Evolutionary conservation across 2,888 invertebrate genomes (phyloP).

Genomic region (Calephelis perditalis): DNA sequence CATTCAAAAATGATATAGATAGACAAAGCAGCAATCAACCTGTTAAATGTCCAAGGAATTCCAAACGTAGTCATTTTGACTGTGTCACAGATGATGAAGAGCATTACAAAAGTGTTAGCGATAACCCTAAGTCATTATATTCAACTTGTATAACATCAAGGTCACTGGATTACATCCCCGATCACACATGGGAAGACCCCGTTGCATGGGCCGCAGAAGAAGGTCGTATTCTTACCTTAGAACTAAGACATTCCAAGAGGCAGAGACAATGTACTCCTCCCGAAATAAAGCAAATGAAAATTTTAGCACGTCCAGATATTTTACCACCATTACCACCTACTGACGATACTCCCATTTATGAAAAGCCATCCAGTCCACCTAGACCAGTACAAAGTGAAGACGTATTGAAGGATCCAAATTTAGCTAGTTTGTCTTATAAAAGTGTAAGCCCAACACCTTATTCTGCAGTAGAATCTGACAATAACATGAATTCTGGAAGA

Average conservation of each 20-base stretch:
- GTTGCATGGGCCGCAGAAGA: slow-evolving; percentile 70
- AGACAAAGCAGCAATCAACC: slow-evolving; percentile 54
- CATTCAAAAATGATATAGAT: slow-evolving; percentile 46
- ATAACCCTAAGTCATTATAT: slow-evolving; percentile 51
- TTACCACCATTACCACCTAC: slow-evolving; percentile 81
- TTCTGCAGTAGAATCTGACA: background rate
- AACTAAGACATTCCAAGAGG: slow-evolving; percentile 84
- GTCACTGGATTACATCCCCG: slow-evolving; percentile 44
- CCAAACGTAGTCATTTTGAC: slow-evolving; percentile 57
- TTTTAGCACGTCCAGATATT: slow-evolving; percentile 81
- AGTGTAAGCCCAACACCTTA: slow-evolving; percentile 2
- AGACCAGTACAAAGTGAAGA: slow-evolving; percentile 50
- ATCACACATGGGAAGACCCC: slow-evolving; percentile 51
- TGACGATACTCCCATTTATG: slow-evolving; percentile 75
- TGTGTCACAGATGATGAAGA: slow-evolving; percentile 87
- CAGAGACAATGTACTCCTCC: slow-evolving; percentile 81
- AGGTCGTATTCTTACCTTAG: slow-evolving; percentile 79
- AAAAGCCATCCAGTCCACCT: slow-evolving; percentile 77
- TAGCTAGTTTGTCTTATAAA: slow-evolving; percentile 33
- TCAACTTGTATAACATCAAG: slow-evolving; percentile 34
- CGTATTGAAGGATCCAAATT: slow-evolving; percentile 75
- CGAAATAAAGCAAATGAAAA: slow-evolving; percentile 62
- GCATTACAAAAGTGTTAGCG: slow-evolving; percentile 71
- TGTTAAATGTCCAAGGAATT: slow-evolving; percentile 55
- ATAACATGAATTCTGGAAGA: background rate